Conservation (phyloP, 2,888 invertebrate species). For the Osmoderma eremita region DNA sequence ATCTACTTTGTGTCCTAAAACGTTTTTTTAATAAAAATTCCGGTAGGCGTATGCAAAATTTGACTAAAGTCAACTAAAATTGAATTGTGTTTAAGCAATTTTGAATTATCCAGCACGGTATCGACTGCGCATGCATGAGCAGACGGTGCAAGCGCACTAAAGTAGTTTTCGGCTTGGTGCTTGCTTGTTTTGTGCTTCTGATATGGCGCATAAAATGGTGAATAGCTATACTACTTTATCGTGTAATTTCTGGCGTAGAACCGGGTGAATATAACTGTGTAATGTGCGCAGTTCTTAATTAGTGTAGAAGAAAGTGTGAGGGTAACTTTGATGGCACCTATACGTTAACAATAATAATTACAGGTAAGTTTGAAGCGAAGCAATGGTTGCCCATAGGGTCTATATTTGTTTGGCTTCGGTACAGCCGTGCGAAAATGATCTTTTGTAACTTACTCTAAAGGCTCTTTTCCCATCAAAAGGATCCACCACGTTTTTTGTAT, state of each 20-base stretch:
- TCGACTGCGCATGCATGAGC: constrained; percentile 1
- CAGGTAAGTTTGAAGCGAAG: constrained; percentile 56
- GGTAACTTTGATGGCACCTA: constrained; percentile 12
- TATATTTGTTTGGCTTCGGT: constrained; percentile 60
- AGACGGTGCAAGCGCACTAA: constrained; percentile 1
- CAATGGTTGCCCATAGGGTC: constrained; percentile 63
- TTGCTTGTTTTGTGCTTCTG: constrained; percentile 44
- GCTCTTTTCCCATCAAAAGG: constrained; percentile 60
- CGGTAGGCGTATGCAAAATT: too few species aligned
- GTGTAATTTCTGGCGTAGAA: constrained; percentile 22
- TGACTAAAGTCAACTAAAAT: too few species aligned
- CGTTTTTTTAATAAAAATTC: too few species aligned
- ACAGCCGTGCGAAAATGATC: constrained; percentile 61
- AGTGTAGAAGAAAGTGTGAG: not conserved
- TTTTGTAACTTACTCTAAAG: constrained; percentile 61
- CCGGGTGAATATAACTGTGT: constrained; percentile 12
- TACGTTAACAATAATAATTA: constrained; percentile 46
- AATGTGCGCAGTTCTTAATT: not conserved
- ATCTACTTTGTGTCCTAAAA: too few species aligned
- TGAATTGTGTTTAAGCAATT: too few species aligned
- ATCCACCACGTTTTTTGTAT: constrained; percentile 36
- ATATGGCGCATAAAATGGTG: constrained; percentile 47
- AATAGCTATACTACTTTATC: constrained; percentile 35
- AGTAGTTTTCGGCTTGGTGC: constrained; percentile 22
- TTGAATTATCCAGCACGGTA: too few species aligned